Percentiles rank a stretch among this genome's conserved stretches.
Conservation (phyloP, 2,888 invertebrate species). For the Patella pellucida region DNA sequence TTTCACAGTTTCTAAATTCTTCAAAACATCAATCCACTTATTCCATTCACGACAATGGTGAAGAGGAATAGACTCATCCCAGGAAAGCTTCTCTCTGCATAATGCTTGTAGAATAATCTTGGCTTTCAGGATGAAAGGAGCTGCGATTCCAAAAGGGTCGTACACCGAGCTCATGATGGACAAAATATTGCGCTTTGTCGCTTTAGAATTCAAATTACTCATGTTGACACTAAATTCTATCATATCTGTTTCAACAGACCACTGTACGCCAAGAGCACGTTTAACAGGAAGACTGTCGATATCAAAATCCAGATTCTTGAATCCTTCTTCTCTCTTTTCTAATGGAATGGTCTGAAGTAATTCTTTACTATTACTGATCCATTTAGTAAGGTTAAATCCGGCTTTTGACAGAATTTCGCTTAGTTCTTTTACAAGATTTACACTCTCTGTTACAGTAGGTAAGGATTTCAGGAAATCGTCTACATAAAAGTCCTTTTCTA, state of each 20-base stretch:
- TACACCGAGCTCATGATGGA: slow-evolving; percentile 13
- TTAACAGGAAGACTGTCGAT: slow-evolving; percentile 19
- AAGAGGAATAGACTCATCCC: slow-evolving; percentile 5
- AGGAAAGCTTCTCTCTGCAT: not conserved
- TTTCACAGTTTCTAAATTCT: not conserved
- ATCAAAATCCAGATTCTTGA: slow-evolving; percentile 13
- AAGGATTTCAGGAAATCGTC: slow-evolving; percentile 26
- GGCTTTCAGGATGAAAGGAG: slow-evolving; percentile 16
- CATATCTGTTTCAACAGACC: slow-evolving; percentile 25
- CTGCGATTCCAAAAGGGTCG: slow-evolving; percentile 22
- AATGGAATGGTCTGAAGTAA: slow-evolving; percentile 24
- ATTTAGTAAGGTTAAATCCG: not conserved
- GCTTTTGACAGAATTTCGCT: not conserved
- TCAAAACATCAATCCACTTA: slow-evolving; percentile 13
- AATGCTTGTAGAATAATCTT: slow-evolving; percentile 14
- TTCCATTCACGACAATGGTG: not conserved
- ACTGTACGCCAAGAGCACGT: slow-evolving; percentile 31
- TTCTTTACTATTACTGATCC: no score
- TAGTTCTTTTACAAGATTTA: not conserved
- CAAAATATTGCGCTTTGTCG: slow-evolving; percentile 3
- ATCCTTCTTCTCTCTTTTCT: slow-evolving; percentile 30
- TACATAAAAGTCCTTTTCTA: slow-evolving; percentile 25
- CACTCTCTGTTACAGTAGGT: not conserved
- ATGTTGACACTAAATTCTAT: slow-evolving; percentile 24
- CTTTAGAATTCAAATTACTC: slow-evolving; percentile 7